Evolutionary conservation across 2,797 vertebrate genomes (phyloP), one percentile per base, ranked within the genome.

Genomic region (Danionella dracula): DNA sequence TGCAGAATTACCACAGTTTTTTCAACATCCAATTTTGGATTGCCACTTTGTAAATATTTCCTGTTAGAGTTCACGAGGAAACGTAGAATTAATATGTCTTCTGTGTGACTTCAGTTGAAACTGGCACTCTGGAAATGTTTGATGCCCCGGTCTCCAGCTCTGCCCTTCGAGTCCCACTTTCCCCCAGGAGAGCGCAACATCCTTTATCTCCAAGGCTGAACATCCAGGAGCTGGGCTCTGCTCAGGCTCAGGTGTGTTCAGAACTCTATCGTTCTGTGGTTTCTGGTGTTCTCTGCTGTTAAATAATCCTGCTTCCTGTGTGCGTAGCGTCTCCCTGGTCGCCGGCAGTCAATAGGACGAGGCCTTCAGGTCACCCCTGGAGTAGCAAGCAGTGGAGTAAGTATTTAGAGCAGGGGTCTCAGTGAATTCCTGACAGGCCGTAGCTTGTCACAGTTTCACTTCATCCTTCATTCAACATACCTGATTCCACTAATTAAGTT

Each of bases 221-320:
- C 62, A 92, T 95, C 78, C 93, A 92, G 61, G 96, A 99, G 7
- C 81, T 95, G 71, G 93, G 89, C 2, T 92, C 93, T 0, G 83
- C 93, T 68, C 94, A 94, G 85, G 92, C 93, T 71, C 83, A 79
- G 76, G 82, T 87, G 38, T n/a, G 32, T 51, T 8, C 5, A 13
- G 8, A 13, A 1, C 4, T 38, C 9, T 42, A 1, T 2, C 29
- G 3, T 21, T 8, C 12, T 9, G 13, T 4, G 1, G 0, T 1
- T 13, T 50, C 13, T 2, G 40, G 2, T 42, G 31, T 50, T 32
- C 16, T 44, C 23, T 57, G 20, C 17, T 12, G 13, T 19, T 6
- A 11, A n/a, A 9, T 4, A 35, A 21, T 23, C 10, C 10, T 40
- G 8, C 44, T 12, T 13, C 31, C 6, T 49, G 20, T 59, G 37